Conservation (phyloP, 2,113 vertebrate species). For the Ibidorhyncha struthersii region DNA sequence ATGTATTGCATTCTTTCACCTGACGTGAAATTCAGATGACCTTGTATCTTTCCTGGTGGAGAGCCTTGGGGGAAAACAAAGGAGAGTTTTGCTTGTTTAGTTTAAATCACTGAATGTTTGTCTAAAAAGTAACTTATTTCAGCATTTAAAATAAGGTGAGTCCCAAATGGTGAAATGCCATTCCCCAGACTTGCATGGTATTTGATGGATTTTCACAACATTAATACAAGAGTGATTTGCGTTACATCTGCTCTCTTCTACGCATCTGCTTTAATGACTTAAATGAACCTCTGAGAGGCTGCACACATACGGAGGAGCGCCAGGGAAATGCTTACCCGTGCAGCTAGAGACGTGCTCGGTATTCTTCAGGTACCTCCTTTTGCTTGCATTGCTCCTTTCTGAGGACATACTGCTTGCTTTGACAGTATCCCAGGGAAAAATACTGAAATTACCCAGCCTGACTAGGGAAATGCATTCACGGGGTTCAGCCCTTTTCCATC, state of each 20-base stretch:
- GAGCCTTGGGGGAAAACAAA: background rate
- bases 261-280: accelerated
- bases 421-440: background rate
- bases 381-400: background rate
- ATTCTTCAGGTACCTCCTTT: background rate
- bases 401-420: background rate
- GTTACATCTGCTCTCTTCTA: background rate
- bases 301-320: accelerated
- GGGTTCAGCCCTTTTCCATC: background rate
- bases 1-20: accelerated
- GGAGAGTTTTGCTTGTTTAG: background rate
- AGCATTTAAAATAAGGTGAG: background rate
- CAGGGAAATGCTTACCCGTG: background rate
- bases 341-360: background rate
- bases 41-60: background rate
- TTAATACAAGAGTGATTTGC: background rate
- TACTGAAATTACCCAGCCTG: background rate
- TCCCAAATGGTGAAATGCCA: background rate
- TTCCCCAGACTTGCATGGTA: accelerated
- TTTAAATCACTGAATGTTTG: background rate
- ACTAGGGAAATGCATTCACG: background rate
- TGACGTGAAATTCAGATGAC: background rate
- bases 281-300: background rate
- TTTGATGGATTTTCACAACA: background rate
- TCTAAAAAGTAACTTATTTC: background rate